Evolutionary conservation across 1,140 invertebrate species (phyloP), one percentile per base, ranked within the genome.

Genomic region (Nylanderia fulva): DNA sequence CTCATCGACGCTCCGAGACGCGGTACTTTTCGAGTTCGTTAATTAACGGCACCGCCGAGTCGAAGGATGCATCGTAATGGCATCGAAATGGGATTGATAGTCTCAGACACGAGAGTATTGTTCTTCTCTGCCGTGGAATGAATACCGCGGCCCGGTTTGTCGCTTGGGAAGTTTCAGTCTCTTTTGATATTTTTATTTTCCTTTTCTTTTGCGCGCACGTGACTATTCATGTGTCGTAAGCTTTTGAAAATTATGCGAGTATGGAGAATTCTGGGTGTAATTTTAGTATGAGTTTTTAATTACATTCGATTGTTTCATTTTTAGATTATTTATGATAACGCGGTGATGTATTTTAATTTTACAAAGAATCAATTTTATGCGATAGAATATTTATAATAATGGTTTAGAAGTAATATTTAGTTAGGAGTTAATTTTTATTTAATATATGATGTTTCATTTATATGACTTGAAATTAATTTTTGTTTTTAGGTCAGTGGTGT

Each of bases 401-500:
- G 2, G 29, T 61, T 39, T 61, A 29, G 29, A 45, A 68, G n/a
- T 69, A 24, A 56, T 36, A 72, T 42, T 39, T 24, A 36, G 7
- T 2, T 29, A 27, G 11, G 45, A n/a, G 45, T 60, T 27, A 24
- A 69, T 71, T 79, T 66, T 0, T 76, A 13, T 18, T 15, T 60
- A 71, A n/a, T 68, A 15, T 33, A 42, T 69, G 4, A 11, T 45
- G 13, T 24, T 71, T 27, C 21, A 29, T 4, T 15, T 27, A 42
- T 27, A 42, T 45, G 45, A 63, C 11, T 58, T 42, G 33, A 39
- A 11, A 42, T 42, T 8, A 29, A 33, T 21, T 85, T 90, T 42
- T 91, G 63, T 93, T 93, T 39, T 90, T 33, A 94, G 93, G 93
- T 94, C 93, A 94, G 93, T 94, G 92, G 92, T 93, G 91, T 91